A percentile compares a stretch with the other conserved stretches of the same genome.
Conservation (phyloP, 2,888 invertebrate genomes). For the Cremastinae sp. region DNA sequence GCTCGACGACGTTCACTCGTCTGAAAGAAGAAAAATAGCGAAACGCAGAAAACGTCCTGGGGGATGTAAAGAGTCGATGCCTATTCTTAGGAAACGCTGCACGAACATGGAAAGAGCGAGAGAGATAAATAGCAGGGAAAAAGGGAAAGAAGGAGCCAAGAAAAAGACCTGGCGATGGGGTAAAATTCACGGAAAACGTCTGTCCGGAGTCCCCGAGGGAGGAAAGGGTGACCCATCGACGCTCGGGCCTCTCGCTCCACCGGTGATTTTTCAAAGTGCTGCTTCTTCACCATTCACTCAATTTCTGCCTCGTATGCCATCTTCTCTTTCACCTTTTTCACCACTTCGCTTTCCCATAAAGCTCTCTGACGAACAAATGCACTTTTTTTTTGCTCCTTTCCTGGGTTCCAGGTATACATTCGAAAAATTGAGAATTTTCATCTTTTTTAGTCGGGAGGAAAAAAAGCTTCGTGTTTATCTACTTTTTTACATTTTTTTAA, state of each 20-base stretch:
- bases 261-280: conserved; percentile 61
- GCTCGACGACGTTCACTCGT: conserved; percentile 25
- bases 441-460: not conserved
- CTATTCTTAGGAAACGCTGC: not conserved
- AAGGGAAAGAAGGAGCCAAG: conserved; percentile 10
- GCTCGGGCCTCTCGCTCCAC: conserved; percentile 35
- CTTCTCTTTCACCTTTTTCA: not conserved
- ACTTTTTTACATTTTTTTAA: too few species aligned
- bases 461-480: too few species aligned
- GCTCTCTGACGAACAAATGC: not conserved
- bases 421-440: not conserved
- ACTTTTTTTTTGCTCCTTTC: too few species aligned
- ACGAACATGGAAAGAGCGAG: too few species aligned
- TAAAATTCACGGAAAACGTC: conserved; percentile 51
- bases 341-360: conserved; percentile 8
- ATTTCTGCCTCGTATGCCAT: not conserved
- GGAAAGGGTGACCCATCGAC: conserved; percentile 57
- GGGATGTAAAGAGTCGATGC: not conserved
- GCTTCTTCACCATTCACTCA: conserved; percentile 36
- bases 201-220: conserved; percentile 45
- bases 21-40: conserved; percentile 54
- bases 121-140: not conserved
- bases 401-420: too few species aligned
- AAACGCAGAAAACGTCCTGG: conserved; percentile 21
- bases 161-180: conserved; percentile 29